phyloP scores from a whole-genome alignment of 2,113 vertebrate genomes.

The Cynopterus brachyotis region DNA sequence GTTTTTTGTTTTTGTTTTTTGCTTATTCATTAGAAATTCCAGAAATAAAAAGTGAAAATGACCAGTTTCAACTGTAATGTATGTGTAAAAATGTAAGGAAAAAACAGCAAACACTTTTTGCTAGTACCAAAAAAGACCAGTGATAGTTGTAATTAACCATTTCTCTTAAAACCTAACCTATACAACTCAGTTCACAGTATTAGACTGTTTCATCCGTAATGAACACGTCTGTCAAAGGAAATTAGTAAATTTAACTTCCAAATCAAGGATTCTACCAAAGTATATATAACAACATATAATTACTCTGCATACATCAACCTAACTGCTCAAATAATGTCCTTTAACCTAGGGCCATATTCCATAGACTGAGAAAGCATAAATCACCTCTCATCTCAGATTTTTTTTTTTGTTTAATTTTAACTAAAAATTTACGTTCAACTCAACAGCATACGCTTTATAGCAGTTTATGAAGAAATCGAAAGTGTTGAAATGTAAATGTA shows the following conservation, averaged over 20 bases:
- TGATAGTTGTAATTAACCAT: background rate
- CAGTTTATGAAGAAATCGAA: slow-evolving; percentile 20
- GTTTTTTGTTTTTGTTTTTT: background rate
- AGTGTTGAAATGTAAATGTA: slow-evolving; percentile 47
- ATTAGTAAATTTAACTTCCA: background rate
- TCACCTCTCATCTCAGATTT: slow-evolving; percentile 9
- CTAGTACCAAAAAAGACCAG: background rate
- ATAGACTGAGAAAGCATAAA: slow-evolving; percentile 24
- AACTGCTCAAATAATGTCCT: slow-evolving; percentile 25
- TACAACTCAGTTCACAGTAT: background rate
- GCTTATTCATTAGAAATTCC: background rate
- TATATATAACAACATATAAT: slow-evolving; percentile 10
- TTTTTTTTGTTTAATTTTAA: slow-evolving; percentile 39
- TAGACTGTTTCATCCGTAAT: background rate
- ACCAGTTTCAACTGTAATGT: background rate
- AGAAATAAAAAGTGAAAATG: slow-evolving; percentile 11
- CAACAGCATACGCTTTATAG: background rate
- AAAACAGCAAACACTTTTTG: background rate
- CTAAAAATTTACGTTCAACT: slow-evolving; percentile 6
- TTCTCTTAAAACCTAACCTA: slow-evolving; percentile 13
- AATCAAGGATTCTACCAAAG: slow-evolving; percentile 39
- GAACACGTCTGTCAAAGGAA: slow-evolving; percentile 26
- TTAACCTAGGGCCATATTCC: slow-evolving; percentile 32
- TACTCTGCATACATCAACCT: background rate
- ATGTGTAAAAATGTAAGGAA: background rate